Evolutionary conservation across 2,797 vertebrate genomes (phyloP), one percentile per base, ranked within the genome.

Genomic region (Chelmon rostratus): DNA sequence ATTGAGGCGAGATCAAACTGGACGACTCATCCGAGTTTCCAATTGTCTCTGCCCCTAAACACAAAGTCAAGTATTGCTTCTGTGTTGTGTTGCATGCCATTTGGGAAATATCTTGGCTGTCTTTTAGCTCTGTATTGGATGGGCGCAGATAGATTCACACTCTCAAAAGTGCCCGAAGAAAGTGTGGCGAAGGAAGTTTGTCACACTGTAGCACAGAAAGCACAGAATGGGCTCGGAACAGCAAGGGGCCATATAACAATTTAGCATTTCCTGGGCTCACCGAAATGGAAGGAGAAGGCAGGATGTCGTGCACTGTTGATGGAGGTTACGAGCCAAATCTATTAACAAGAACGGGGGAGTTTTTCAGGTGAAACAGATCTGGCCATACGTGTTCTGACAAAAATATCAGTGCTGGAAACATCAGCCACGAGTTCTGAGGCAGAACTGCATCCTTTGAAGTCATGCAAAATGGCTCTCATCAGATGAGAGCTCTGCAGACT

Each of bases 371-470:
- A 85, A 76, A 81, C 64, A 70, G 59, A 71, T 78, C 74, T 79
- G 35, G 18, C 42, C 69, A 76, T 80, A 68, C 66, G 78, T 77
- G 73, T 88, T 77, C 68, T 79, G 86, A 83, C 88, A 88, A 86
- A 89, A 65, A 76, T 61, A 77, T 88, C 68, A 85, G 75, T 1
- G 49, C 65, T 53, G 69, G 74, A 84, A 76, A 86, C 83, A 85
- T 89, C 82, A 72, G 65, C 68, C 71, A 52, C 47, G 68, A 82
- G 82, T 89, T 91, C 83, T 84, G 44, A 90, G 76, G 85, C 70
- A 82, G 78, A 78, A 76, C 66, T 49, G 76, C 53, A 35, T 75
- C 81, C 91, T 94, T 95, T 95, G 93, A 94, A 94, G 93, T 91
- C 33, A 23, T 74, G 88, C 76, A 92, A 92, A 90, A 91, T 83